Evolutionary conservation across 2,888 invertebrate species (phyloP).

Genomic region (Drosophila hamatofila): DNA sequence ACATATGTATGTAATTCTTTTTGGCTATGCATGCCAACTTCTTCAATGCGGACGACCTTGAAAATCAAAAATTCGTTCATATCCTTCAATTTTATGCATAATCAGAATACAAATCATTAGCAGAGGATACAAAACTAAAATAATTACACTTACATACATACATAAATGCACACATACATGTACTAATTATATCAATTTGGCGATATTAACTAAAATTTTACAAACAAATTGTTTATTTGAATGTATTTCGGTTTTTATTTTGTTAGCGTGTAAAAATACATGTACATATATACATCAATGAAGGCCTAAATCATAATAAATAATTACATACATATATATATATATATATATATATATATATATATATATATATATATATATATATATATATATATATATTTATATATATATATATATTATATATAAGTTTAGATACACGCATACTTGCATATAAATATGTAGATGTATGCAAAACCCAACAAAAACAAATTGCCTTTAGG

Average conservation of each 20-base stretch:
- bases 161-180: neutral
- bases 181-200: too few species aligned
- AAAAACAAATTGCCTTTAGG: slow-evolving; percentile 69
- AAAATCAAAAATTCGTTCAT: slow-evolving; percentile 49
- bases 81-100: slow-evolving; percentile 64
- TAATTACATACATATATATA: neutral
- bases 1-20: neutral
- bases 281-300: too few species aligned
- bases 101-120: slow-evolving; percentile 38
- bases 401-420: too few species aligned
- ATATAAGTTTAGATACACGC: too few species aligned
- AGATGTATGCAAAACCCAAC: slow-evolving; percentile 27
- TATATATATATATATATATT: too few species aligned
- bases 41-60: neutral
- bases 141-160: neutral
- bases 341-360: neutral
- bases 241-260: too few species aligned
- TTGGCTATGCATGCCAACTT: neutral
- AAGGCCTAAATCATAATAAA: too few species aligned
- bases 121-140: slow-evolving; percentile 5
- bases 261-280: too few species aligned
- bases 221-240: too few species aligned
- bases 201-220: too few species aligned
- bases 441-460: slow-evolving; percentile 14
- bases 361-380: too few species aligned